phyloP scores from a whole-genome alignment of 2,113 vertebrate species.

The Eleginops maclovinus region DNA sequence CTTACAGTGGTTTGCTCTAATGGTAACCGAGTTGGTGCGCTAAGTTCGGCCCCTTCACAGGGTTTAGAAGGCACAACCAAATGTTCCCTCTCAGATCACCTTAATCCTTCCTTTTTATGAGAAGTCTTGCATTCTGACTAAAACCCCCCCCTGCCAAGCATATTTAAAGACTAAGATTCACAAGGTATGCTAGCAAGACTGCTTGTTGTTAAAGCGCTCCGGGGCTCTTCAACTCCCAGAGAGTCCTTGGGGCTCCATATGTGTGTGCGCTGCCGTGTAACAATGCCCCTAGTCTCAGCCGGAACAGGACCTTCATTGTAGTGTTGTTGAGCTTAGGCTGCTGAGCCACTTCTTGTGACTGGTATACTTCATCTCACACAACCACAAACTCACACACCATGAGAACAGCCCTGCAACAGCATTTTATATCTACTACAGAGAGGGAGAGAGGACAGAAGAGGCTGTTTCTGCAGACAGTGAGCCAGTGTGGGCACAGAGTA shows the following conservation, averaged over 20 bases:
- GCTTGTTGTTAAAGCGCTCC: conserved; percentile 50
- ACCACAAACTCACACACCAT: conserved; percentile 51
- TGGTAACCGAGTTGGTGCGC: conserved; percentile 18
- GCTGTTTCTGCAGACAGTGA: conserved; percentile 47
- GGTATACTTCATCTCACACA: conserved; percentile 74
- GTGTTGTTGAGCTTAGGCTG: conserved; percentile 73
- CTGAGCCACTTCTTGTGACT: conserved; percentile 83
- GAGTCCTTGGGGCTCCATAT: conserved; percentile 70
- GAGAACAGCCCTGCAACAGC: conserved; percentile 56
- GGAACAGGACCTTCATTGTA: conserved; percentile 80
- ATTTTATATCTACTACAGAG: conserved; percentile 61
- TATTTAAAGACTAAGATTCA: conserved; percentile 19
- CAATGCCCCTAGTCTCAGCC: conserved; percentile 78
- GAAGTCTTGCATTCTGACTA: neutral
- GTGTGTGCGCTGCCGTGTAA: conserved; percentile 62
- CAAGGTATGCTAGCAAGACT: conserved; percentile 54
- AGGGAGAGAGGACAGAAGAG: conserved; percentile 8
- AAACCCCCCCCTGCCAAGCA: neutral
- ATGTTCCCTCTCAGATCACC: neutral
- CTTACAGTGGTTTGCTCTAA: conserved; percentile 24
- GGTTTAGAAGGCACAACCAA: neutral
- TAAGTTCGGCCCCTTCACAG: neutral
- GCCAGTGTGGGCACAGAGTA: conserved; percentile 41
- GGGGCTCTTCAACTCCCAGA: conserved; percentile 61
- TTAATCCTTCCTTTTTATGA: conserved; percentile 14